phyloP scores from a whole-genome alignment of 2,888 invertebrate genomes.

The Notodonta ziczac region DNA sequence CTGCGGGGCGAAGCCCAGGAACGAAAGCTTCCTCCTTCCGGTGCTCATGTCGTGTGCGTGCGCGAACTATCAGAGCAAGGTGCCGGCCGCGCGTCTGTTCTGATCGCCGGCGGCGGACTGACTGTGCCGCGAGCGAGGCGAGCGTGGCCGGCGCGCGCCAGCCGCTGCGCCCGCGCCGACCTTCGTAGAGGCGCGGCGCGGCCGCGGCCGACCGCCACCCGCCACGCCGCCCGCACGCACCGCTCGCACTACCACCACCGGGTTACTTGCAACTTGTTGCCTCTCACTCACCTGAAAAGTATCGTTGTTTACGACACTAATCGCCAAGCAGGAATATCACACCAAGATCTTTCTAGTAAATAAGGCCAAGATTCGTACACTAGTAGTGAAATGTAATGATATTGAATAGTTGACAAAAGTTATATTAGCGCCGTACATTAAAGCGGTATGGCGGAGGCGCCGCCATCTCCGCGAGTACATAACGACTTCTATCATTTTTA shows the following conservation, averaged over 20 bases:
- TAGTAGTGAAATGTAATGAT: no score
- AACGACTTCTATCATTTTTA: no score
- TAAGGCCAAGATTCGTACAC: no score
- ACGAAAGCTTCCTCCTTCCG: constrained; percentile 89
- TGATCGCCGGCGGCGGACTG: constrained; percentile 40
- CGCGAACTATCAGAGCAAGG: constrained; percentile 23
- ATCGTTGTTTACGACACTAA: no score
- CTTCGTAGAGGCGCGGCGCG: neutral
- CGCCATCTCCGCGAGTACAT: no score
- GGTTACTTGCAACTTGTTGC: neutral
- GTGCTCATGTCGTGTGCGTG: constrained; percentile 65
- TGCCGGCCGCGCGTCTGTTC: constrained; percentile 20
- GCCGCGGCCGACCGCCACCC: neutral
- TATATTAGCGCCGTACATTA: no score
- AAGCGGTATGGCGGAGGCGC: no score
- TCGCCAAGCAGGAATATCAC: no score
- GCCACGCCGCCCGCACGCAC: neutral
- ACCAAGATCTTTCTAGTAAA: no score
- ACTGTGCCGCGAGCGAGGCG: constrained; percentile 17
- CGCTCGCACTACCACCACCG: neutral
- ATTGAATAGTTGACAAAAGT: no score
- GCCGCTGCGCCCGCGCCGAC: constrained; percentile 3
- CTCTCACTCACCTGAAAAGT: no score
- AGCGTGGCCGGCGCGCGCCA: constrained; percentile 7
- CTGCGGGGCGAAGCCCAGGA: constrained; percentile 88